Base-by-base conservation (phyloP, 2,797 vertebrate genomes). In the Clarias platycephalus region DNA sequence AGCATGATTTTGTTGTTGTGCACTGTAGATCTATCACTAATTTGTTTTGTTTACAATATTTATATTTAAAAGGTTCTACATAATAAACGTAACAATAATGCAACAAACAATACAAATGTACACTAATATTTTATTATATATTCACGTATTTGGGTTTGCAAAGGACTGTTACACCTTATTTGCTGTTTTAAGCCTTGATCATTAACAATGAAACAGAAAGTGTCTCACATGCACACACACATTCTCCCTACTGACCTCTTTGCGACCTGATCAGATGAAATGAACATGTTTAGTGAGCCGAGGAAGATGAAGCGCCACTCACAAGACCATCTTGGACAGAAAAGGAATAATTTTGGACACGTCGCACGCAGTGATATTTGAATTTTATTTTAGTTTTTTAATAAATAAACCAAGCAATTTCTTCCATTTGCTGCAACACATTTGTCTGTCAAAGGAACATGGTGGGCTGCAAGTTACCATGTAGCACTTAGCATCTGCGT, bases 231-330 rank as follows among this genome's bases (percentile, higher is more conserved):
- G 5, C 9, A n/a, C n/a, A n/a, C 1, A 28, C 34, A 34, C 63
- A 20, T 22, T 49, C 82, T 67, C 6, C 24, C 44, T 16, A 10
- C 24, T 98, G 98, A 99, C 97, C 98, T 91, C 92, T 90, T 93
- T 91, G 94, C 98, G 97, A 99, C 98, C 97, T 99, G 97, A 97
- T 99, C 97, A 97, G 95, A 93, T 91, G 95, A 97, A 99, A 99
- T 99, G 97, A 98, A 98, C 96, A 97, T 99, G 97, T 95, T 98
- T 97, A 98, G 93, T 96, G 97, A 96, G 95, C 96, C 98, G 97
- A 95, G 96, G 97, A 99, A 98, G 97, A 99, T 97, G 96, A 96
- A 98, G 94, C 95, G 87, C 90, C 80, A 92, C 90, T 91, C 63
- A 44, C 37, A 4, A 75, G 76, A 86, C 80, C 77, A 64, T 78